Percentiles rank a stretch among this genome's conserved stretches.
phyloP scores from a whole-genome alignment of 2,888 invertebrate genomes.

The Synanthedon andrenaeformis region DNA sequence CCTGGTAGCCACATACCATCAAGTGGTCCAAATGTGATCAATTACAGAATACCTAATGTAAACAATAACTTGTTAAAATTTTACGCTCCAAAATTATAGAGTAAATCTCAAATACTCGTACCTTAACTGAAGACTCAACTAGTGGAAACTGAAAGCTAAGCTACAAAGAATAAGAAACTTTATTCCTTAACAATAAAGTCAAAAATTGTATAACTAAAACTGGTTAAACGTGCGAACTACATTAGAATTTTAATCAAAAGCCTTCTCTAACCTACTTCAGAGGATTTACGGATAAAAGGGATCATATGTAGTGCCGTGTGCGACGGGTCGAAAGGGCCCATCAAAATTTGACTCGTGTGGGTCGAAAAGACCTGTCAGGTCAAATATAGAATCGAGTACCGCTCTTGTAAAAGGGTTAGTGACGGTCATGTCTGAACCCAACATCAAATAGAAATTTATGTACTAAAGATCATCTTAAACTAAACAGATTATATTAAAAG shows the following conservation, averaged over 20 bases:
- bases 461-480: not conserved
- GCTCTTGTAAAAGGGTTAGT: not conserved
- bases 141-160: too few relatives aligned
- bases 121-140: too few relatives aligned
- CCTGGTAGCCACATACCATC: too few relatives aligned
- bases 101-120: too few relatives aligned
- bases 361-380: slow-evolving; percentile 1
- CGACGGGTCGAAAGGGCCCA: not conserved
- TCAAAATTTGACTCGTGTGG: not conserved
- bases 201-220: too few relatives aligned
- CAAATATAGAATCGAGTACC: not conserved
- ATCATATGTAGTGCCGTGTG: slow-evolving; percentile 1
- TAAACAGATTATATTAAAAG: too few relatives aligned
- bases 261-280: slow-evolving; percentile 8
- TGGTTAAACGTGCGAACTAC: not conserved
- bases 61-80: too few relatives aligned
- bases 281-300: slow-evolving; percentile 6
- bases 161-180: too few relatives aligned
- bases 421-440: not conserved
- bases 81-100: too few relatives aligned
- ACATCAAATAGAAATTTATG: slow-evolving; percentile 3
- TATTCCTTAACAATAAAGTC: too few relatives aligned
- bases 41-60: too few relatives aligned
- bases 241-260: not conserved
- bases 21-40: too few relatives aligned